These are phyloP conservation scores for Drosophila kuntzei DNA, from an alignment of 2,888 invertebrate species.

Conservation along the genomic window DNA sequence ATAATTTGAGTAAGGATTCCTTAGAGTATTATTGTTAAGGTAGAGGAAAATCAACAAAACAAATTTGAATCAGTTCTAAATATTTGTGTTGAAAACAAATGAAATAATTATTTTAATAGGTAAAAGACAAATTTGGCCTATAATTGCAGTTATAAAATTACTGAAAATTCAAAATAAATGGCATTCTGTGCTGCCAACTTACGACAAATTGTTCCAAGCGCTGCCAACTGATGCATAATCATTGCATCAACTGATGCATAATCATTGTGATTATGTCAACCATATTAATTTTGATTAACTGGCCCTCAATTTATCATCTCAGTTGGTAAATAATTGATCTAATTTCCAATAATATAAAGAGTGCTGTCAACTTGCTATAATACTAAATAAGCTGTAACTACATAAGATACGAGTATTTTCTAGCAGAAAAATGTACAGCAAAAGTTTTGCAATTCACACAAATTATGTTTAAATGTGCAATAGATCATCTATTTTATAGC, in stretches of 20 bases:
- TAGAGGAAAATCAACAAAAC: too few species aligned
- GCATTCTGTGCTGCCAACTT: not conserved
- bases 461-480: constrained; percentile 9
- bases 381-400: not conserved
- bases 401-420: constrained; percentile 4
- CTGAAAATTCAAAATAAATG: not conserved
- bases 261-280: not conserved
- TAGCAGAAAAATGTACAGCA: not conserved
- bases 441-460: constrained; percentile 1
- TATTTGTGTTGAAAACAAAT: too few species aligned
- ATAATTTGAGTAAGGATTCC: too few species aligned
- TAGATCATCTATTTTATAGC: constrained; percentile 15
- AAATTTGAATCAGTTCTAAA: too few species aligned
- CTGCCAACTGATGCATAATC: not conserved
- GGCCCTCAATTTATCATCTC: not conserved
- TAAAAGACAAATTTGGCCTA: too few species aligned
- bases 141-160: too few species aligned
- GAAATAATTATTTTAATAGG: too few species aligned
- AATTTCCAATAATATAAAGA: not conserved
- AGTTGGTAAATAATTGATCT: not conserved
- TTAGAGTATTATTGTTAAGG: too few species aligned
- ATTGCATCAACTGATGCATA: not conserved
- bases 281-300: not conserved
- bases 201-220: not conserved
- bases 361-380: not conserved